Evolutionary conservation across 2,113 vertebrate species (phyloP), one percentile per base, ranked within the genome.

Genomic region (Phycodurus eques): DNA sequence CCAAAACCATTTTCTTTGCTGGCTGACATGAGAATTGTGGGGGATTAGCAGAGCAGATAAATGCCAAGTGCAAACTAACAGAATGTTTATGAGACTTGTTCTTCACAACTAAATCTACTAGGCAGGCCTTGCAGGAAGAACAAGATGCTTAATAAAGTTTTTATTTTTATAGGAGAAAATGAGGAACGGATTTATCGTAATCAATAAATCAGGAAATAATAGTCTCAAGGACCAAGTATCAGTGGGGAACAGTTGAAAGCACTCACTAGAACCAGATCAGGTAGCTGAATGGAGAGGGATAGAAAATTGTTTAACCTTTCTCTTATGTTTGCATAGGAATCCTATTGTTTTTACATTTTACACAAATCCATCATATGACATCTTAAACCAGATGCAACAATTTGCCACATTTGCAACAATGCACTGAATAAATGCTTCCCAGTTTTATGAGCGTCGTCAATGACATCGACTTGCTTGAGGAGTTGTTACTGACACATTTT

Each of bases 361-460:
- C 19, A 31, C n/a, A 53, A 20, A 43, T 47, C 43, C 12, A 57
- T 49, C 1, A 61, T 39, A 9, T 61, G 59, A 12, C 14, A 35
- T 31, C 22, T 31, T 31, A 31, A 59, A 31, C 10, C 43, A 20
- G 62, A 78, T 60, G 31, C 31, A 85, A 86, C 79, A 87, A 88
- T 85, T 89, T 90, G 86, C 76, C 68, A 78, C 59, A 67, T 82
- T 79, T 71, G 8, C 60, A 66, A 43, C 35, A 75, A 78, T 75
- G 69, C 56, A 60, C 15, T 73, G 79, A 82, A 81, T 80, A 88
- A 85, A 51, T 43, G 73, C 76, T 87, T 59, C 75, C 75, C 64
- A 62, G 76, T 76, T 87, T 91, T 77, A 88, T 85, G 73, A 73
- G 67, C 66, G 67, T 75, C 68, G 60, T 82, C 80, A 72, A 84